These are phyloP conservation scores for Saccopteryx bilineata DNA, from an alignment of 2,113 vertebrate species.

Conservation along the genomic window DNA sequence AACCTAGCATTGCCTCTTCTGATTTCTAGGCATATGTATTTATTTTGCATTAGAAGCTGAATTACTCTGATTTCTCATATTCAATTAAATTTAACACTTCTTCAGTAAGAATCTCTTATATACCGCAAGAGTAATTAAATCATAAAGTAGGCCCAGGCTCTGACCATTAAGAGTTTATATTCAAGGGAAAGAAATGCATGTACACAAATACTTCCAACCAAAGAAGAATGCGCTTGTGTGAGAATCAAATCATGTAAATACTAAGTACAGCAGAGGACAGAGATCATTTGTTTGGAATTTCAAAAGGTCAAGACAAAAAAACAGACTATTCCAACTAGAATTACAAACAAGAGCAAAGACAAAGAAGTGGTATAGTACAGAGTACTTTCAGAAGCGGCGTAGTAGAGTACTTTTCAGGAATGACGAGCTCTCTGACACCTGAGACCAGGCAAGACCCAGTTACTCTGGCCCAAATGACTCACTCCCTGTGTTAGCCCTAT, in stretches of 20 bases:
- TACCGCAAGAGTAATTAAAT: background rate
- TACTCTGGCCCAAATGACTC: background rate
- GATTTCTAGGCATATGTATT: background rate
- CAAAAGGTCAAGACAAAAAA: conserved; percentile 55
- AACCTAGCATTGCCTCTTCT: background rate
- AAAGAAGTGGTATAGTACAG: background rate
- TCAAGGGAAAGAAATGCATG: conserved; percentile 1
- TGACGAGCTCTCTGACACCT: background rate
- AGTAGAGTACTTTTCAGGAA: conserved; percentile 11
- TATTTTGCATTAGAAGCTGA: background rate
- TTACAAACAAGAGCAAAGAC: conserved; percentile 19
- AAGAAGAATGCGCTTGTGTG: conserved; percentile 4
- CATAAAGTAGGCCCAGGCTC: background rate
- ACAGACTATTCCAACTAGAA: background rate
- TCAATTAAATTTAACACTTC: conserved; percentile 8
- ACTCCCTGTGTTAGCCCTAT: background rate
- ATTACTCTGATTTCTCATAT: conserved; percentile 24
- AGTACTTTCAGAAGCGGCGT: background rate
- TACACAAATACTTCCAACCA: background rate
- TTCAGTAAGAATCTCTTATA: conserved; percentile 15
- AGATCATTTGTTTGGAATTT: background rate
- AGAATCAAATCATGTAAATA: background rate
- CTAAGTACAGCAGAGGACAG: conserved; percentile 32
- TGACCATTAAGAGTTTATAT: background rate
- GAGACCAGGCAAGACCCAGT: background rate